A percentile compares a stretch with the other conserved stretches of the same genome.
Evolutionary conservation across 2,888 invertebrate genomes (phyloP).

Genomic region (Nezara viridula): DNA sequence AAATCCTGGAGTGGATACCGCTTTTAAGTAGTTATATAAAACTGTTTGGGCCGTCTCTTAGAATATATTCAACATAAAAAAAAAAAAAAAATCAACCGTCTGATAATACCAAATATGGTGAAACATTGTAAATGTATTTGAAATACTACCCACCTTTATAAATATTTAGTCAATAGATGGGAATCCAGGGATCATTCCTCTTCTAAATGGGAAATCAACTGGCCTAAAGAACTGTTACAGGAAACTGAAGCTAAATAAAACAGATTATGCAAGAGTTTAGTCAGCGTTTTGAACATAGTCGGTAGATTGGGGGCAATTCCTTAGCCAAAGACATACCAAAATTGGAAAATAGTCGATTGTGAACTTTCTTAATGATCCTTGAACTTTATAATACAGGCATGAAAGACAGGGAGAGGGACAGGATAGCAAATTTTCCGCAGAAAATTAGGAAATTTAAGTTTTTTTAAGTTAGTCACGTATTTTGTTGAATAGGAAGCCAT

Average conservation of each 20-base stretch:
- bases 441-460: too few relatives aligned
- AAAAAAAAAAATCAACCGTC: too few relatives aligned
- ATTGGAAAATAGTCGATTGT: neutral
- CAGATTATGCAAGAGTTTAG: neutral
- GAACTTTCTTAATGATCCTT: too few relatives aligned
- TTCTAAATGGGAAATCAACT: neutral
- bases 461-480: too few relatives aligned
- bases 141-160: neutral
- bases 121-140: neutral
- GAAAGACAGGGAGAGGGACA: too few relatives aligned
- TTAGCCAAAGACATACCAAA: neutral
- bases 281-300: neutral
- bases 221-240: slow-evolving; percentile 1
- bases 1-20: too few relatives aligned
- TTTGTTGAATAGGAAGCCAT: too few relatives aligned
- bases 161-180: neutral
- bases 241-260: slow-evolving; percentile 14
- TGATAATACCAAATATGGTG: neutral
- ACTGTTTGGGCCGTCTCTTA: too few relatives aligned
- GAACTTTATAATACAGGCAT: too few relatives aligned
- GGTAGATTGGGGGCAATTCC: slow-evolving; percentile 8
- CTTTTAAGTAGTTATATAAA: too few relatives aligned
- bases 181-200: neutral
- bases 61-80: too few relatives aligned
- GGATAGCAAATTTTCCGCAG: too few relatives aligned